Evolutionary conservation across 2,888 invertebrate species (phyloP).

Genomic region (Thymelicus acteon): DNA sequence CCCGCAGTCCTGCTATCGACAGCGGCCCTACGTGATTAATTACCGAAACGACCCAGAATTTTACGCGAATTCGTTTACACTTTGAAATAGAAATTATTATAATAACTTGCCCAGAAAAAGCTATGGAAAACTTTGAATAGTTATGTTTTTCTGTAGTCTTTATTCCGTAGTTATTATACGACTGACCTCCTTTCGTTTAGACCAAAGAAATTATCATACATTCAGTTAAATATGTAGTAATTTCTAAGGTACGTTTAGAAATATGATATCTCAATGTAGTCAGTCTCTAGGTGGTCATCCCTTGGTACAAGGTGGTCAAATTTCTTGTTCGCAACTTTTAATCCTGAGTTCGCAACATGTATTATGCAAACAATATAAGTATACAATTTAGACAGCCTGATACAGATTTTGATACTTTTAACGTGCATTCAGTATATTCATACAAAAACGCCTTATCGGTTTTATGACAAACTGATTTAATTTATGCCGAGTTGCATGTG

Average conservation of each 20-base stretch:
- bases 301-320: neutral
- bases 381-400: no score
- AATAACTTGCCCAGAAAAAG: neutral
- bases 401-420: no score
- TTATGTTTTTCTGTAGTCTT: neutral
- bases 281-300: neutral
- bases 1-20: constrained; percentile 58
- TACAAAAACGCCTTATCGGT: no score
- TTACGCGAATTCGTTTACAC: constrained; percentile 6
- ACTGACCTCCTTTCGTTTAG: neutral
- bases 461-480: no score
- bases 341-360: neutral
- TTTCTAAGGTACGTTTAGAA: neutral
- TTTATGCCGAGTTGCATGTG: no score
- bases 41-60: constrained; percentile 21
- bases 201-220: neutral
- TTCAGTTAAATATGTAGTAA: neutral
- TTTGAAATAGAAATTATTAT: constrained; percentile 22
- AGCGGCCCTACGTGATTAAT: constrained; percentile 50
- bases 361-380: no score
- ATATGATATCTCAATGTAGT: no score
- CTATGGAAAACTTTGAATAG: neutral
- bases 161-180: neutral
- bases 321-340: neutral
- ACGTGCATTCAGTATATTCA: no score